Percentiles rank a stretch among this genome's conserved stretches.
Conservation (phyloP, 2,113 vertebrate species). For the Hyla sarda region DNA sequence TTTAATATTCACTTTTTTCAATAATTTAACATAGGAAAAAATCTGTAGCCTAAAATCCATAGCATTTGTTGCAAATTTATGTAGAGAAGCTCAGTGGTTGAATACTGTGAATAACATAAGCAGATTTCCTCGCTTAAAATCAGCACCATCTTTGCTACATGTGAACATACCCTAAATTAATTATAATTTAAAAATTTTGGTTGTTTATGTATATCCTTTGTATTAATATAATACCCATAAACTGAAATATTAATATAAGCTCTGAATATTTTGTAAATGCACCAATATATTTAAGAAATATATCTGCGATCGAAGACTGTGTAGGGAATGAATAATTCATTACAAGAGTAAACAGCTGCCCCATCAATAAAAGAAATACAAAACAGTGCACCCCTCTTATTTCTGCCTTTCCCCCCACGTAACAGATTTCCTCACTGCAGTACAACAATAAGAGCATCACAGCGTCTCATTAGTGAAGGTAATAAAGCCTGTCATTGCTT, state of each 20-base stretch:
- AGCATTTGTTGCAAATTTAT: too few species aligned
- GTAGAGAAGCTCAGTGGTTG: too few species aligned
- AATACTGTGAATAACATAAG: too few species aligned
- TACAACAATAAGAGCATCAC: constrained; percentile 25
- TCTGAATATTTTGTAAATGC: neutral
- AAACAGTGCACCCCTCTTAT: neutral
- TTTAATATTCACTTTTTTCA: too few species aligned
- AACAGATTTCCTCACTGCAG: constrained; percentile 4
- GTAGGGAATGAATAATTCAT: neutral
- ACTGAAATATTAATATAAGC: neutral
- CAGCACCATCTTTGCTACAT: too few species aligned
- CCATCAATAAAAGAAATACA: neutral
- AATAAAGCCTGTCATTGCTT: constrained; percentile 46
- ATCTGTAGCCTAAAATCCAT: too few species aligned
- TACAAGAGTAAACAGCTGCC: neutral
- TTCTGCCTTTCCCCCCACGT: neutral
- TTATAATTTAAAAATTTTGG: too few species aligned
- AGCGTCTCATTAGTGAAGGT: constrained; percentile 29
- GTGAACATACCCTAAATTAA: too few species aligned
- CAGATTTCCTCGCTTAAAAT: too few species aligned
- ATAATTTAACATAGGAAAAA: too few species aligned
- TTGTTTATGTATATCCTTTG: too few species aligned
- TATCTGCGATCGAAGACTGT: neutral
- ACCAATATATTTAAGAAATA: neutral
- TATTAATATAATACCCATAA: too few species aligned